Evolutionary conservation across 64 coral and sea anemone genomes (phyloP).

Genomic region (Anthopleura sola): DNA sequence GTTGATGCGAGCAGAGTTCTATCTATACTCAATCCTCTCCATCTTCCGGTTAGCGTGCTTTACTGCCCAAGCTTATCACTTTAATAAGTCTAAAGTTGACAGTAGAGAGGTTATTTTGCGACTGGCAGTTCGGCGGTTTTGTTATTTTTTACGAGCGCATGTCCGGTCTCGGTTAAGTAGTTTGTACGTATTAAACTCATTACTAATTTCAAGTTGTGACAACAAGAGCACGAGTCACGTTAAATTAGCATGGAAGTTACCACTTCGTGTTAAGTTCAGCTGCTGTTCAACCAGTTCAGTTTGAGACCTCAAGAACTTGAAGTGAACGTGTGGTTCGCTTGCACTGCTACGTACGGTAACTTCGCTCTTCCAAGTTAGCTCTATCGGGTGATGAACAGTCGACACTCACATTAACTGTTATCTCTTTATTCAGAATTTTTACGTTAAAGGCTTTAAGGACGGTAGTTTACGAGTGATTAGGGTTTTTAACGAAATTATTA

Average conservation of each 20-base stretch:
- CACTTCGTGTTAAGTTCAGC: constrained; percentile 28
- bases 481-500: constrained; percentile 28
- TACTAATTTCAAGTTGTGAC: constrained; percentile 35
- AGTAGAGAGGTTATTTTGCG: constrained; percentile 18
- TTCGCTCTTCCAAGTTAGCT: background rate
- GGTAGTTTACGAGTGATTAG: constrained; percentile 12
- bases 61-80: constrained; percentile 13
- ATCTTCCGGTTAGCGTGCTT: constrained; percentile 36
- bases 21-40: constrained; percentile 50
- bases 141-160: constrained; percentile 23
- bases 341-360: background rate
- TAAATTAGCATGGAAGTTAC: constrained; percentile 33
- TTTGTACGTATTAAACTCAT: constrained; percentile 30
- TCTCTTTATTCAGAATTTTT: background rate
- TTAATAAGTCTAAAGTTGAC: constrained; percentile 27
- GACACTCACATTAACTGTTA: background rate
- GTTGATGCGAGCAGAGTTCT: background rate
- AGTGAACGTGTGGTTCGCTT: background rate
- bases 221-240: constrained; percentile 20
- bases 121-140: constrained; percentile 8
- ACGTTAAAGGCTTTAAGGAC: background rate
- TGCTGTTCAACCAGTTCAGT: constrained; percentile 1
- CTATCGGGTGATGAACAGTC: background rate
- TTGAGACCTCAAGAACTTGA: background rate
- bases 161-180: constrained; percentile 25